Conservation (phyloP, 2,888 invertebrate species). For the Alloplasta piceator region DNA sequence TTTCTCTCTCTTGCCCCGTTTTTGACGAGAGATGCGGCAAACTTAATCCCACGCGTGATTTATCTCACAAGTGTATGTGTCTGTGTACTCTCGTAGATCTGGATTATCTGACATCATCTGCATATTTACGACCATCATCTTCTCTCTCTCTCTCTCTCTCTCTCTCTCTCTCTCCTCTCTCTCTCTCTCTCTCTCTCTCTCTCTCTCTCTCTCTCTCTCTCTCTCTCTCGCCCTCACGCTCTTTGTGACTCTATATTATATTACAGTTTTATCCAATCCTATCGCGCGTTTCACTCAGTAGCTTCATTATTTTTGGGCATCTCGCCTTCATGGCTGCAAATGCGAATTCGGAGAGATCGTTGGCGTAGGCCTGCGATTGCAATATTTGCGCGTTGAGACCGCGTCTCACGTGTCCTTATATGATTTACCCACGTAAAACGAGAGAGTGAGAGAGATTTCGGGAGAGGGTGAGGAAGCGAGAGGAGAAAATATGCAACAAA, state of each 20-base stretch:
- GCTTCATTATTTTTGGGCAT: constrained; percentile 40
- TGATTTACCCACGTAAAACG: constrained; percentile 42
- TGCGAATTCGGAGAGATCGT: constrained; percentile 19
- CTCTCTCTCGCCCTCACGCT: constrained; percentile 25
- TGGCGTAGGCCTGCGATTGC: constrained; percentile 46
- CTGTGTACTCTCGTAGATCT: constrained; percentile 75
- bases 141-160: too few species aligned
- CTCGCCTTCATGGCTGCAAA: constrained; percentile 42
- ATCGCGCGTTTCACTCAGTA: constrained; percentile 25
- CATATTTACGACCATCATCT: constrained; percentile 79
- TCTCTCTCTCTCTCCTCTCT: constrained; percentile 8
- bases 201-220: constrained; percentile 66
- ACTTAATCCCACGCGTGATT: constrained; percentile 79
- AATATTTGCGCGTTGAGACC: constrained; percentile 33
- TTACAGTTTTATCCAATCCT: constrained; percentile 20
- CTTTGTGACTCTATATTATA: constrained; percentile 20
- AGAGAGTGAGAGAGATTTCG: constrained; percentile 15
- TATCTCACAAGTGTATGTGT: constrained; percentile 69
- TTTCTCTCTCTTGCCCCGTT: constrained; percentile 40
- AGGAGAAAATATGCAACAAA: constrained; percentile 37
- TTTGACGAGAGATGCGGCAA: constrained; percentile 68
- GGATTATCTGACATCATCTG: constrained; percentile 82
- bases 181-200: constrained; percentile 32
- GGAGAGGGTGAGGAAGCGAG: too few species aligned
- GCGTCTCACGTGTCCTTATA: constrained; percentile 33